Base-by-base conservation (phyloP, 2,113 vertebrate species). In the Corydoras sp. region DNA sequence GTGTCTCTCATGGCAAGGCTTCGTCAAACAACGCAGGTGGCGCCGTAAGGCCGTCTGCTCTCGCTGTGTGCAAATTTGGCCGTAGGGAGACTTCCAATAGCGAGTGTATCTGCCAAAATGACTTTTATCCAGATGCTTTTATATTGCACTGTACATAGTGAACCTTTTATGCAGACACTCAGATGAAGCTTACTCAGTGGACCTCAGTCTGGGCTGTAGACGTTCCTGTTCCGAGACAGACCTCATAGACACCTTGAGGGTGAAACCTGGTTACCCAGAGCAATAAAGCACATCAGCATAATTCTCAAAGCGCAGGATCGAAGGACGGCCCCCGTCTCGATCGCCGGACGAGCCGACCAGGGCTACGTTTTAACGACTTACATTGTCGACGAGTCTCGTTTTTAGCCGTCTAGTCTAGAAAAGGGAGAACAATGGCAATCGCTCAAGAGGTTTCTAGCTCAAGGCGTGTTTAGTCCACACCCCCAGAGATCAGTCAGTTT, bases 201-300 rank as follows among this genome's bases (percentile, higher is more conserved):
- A 89, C 84, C 84, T 83, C 35, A 84, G 79, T 82, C 75, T 83
- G 79, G 82, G 80, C 83, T 79, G 81, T 79, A 85, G 81, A 80
- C 78, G 11, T 83, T 83, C 80, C 24, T 63, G 63, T 55, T 80
- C 81, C 83, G 86, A 80, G 81, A 81, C 82, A 80, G 81, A 81
- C 82, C 82, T 84, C 75, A 81, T 85, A 82, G 83, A 86, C 83
- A 85, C 81, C 81, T 83, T 81, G 86, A 87, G 83, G 83, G 86
- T 75, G 32, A 51, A 85, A 80, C 79, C 74, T 84, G 86, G 82
- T 85, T 86, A 86, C 83, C 79, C 80, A 84, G 88, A 91, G 89
- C 90, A 91, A 90, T 90, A 90, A 89, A 80, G 84, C 69, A 75
- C 85, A 86, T 86, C 73, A 84, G 80, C 84, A 82, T 76, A 77